Conservation (phyloP, 2,113 vertebrate species). For the Sebastes fasciatus region DNA sequence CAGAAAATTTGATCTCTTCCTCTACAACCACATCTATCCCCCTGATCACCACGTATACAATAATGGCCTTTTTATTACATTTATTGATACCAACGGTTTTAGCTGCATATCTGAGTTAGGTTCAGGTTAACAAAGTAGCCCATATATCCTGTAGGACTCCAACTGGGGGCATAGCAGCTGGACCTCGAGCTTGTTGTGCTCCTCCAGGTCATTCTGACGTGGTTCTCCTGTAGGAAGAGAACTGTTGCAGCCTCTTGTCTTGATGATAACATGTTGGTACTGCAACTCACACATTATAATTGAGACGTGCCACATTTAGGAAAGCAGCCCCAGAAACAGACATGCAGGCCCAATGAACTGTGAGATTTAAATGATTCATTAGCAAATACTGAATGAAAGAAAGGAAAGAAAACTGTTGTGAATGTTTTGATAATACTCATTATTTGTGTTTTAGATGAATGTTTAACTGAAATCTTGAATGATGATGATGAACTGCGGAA, state of each 20-base stretch:
- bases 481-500: neutral
- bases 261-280: no score
- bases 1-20: neutral
- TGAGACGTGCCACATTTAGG: neutral
- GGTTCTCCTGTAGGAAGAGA: neutral
- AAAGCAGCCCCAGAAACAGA: neutral
- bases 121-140: no score
- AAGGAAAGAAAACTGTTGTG: neutral
- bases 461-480: constrained; percentile 35
- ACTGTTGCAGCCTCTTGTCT: no score
- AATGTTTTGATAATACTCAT: constrained; percentile 6
- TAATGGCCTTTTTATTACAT: no score
- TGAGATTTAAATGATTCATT: neutral
- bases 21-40: neutral
- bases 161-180: no score
- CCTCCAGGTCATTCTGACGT: neutral
- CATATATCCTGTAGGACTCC: no score
- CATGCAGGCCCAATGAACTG: neutral
- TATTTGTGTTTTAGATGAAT: constrained; percentile 56
- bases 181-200: neutral
- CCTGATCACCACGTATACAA: neutral
- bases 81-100: no score
- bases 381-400: neutral
- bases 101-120: no score
- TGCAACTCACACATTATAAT: neutral